These are phyloP conservation scores for Eurystomus glaucurus DNA, from an alignment of 2,797 vertebrate species.

Conservation along the genomic window DNA sequence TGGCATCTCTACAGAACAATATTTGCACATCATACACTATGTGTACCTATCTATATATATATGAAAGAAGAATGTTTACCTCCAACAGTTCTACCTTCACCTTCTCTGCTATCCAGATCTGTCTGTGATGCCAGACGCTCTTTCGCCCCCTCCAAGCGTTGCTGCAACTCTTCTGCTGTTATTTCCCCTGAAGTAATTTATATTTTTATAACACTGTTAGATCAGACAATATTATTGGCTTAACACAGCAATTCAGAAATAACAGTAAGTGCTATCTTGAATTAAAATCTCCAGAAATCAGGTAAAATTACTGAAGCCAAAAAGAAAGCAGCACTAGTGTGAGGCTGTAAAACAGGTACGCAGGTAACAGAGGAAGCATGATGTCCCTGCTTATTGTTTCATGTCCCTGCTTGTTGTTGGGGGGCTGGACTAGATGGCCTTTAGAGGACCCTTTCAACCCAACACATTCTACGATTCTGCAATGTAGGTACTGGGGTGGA, in stretches of 20 bases:
- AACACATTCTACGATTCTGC: no score
- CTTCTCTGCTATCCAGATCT: conserved; percentile 81
- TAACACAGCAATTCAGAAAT: neutral
- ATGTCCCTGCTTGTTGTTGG: no score
- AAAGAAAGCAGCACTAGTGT: neutral
- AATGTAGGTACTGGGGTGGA: neutral
- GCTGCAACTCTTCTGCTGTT: conserved; percentile 94
- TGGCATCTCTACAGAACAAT: neutral
- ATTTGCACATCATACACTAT: neutral
- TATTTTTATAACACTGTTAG: neutral
- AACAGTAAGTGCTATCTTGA: neutral
- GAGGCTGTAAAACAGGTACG: neutral
- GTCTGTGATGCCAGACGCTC: conserved; percentile 89
- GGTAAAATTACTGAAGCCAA: neutral
- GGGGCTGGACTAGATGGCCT: no score
- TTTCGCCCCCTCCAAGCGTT: conserved; percentile 91
- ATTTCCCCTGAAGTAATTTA: conserved; percentile 89
- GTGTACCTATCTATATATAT: no score
- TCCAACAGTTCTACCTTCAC: conserved; percentile 79
- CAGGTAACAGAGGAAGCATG: neutral
- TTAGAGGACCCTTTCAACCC: no score
- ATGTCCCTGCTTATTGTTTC: no score
- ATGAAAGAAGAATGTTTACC: conserved; percentile 46
- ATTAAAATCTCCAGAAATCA: neutral
- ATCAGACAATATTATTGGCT: neutral